These are phyloP conservation scores for Amblyraja radiata DNA, from an alignment of 2,797 vertebrate species.

Conservation along the genomic window DNA sequence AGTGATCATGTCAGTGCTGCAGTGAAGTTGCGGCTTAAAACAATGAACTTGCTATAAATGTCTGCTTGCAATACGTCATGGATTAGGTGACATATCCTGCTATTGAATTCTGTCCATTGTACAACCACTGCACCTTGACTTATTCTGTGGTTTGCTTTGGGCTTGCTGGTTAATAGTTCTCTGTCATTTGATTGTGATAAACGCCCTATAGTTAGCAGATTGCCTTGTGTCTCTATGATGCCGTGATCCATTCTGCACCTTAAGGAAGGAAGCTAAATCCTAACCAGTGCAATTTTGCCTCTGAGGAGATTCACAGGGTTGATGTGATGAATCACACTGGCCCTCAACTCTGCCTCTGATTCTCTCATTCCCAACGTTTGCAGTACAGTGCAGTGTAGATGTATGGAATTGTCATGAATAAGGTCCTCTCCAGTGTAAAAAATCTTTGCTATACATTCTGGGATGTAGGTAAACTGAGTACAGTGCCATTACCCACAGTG, in stretches of 20 bases:
- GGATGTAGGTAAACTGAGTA: background rate
- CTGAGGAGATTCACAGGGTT: background rate
- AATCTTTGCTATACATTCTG: background rate
- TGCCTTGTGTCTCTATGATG: background rate
- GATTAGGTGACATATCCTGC: slow-evolving; percentile 7
- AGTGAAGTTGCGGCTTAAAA: background rate
- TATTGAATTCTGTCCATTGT: background rate
- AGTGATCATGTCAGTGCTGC: background rate
- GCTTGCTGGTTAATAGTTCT: too few species aligned
- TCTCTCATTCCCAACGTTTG: background rate
- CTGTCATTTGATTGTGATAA: background rate
- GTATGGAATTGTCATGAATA: background rate
- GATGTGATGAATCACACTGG: too few species aligned
- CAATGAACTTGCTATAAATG: slow-evolving; percentile 6
- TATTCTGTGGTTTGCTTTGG: background rate
- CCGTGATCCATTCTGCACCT: background rate
- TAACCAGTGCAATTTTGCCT: background rate
- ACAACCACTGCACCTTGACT: too few species aligned
- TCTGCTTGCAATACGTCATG: background rate
- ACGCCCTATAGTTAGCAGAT: background rate
- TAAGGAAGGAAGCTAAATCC: background rate
- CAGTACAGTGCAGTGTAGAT: background rate
- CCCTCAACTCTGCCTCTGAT: too few species aligned
- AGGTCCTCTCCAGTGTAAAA: background rate
- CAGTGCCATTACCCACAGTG: background rate